phyloP scores from a whole-genome alignment of 1,140 invertebrate species.

The Drosophila sp. region DNA sequence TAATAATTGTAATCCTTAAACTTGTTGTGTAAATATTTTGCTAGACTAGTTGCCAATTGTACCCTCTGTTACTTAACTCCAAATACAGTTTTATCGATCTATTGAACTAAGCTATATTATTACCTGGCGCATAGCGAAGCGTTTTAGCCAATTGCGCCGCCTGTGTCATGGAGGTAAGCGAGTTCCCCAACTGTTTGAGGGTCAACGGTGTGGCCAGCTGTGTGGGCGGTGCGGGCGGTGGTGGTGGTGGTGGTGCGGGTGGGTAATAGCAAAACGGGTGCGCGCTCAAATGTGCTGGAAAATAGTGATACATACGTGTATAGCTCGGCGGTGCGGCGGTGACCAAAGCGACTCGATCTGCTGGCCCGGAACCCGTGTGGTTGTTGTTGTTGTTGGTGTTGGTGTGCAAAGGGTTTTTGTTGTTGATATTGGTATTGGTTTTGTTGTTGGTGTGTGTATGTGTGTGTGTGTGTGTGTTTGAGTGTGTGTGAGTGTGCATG shows the following conservation, averaged over 20 bases:
- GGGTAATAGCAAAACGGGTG: constrained; percentile 85
- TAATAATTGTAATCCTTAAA: too few relatives aligned
- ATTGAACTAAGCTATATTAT: constrained; percentile 33
- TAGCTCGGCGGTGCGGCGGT: constrained; percentile 86
- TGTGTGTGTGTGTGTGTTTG: constrained; percentile 50
- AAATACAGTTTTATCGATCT: constrained; percentile 3
- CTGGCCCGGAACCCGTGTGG: constrained; percentile 27
- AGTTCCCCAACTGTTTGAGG: constrained; percentile 83
- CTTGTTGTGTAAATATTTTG: neutral
- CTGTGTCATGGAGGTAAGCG: constrained; percentile 83
- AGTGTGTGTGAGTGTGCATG: constrained; percentile 16
- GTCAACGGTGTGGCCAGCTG: constrained; percentile 79
- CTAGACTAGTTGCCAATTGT: neutral
- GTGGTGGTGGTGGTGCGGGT: constrained; percentile 83
- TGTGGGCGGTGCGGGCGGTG: constrained; percentile 72
- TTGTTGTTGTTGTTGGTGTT: too few relatives aligned
- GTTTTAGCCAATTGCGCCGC: constrained; percentile 84
- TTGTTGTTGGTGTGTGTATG: constrained; percentile 15
- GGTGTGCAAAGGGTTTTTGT: constrained; percentile 49
- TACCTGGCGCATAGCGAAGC: constrained; percentile 83
- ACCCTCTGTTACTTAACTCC: neutral
- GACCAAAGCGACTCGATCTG: constrained; percentile 85
- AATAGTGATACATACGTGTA: constrained; percentile 86
- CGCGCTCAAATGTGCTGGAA: constrained; percentile 85
- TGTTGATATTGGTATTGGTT: constrained; percentile 12